These are phyloP conservation scores for Halictus rubicundus DNA, from an alignment of 1,140 invertebrate species.

Conservation along the genomic window DNA sequence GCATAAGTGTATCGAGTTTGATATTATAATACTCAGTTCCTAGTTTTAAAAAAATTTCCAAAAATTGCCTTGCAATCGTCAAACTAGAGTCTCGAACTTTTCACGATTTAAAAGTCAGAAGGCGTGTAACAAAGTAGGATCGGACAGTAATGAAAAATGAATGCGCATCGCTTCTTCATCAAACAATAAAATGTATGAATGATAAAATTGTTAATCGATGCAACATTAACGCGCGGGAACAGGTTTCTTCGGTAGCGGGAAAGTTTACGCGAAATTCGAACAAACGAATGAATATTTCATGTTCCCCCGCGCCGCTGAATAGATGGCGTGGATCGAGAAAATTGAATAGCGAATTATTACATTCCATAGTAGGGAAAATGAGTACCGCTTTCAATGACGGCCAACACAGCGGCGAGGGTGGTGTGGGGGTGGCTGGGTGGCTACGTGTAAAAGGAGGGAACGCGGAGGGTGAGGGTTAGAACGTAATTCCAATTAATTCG, in stretches of 20 bases:
- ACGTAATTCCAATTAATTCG: slow-evolving; percentile 55
- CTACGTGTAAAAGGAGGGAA: not conserved
- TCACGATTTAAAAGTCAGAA: no score
- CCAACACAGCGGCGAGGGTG: not conserved
- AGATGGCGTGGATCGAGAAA: slow-evolving; percentile 37
- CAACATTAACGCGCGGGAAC: no score
- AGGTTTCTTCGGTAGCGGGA: no score
- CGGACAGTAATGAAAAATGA: no score
- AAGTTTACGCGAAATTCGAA: slow-evolving; percentile 14
- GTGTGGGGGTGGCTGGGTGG: not conserved
- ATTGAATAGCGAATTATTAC: slow-evolving; percentile 53
- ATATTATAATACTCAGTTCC: no score
- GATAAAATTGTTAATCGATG: slow-evolving; percentile 11
- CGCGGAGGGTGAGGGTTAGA: slow-evolving; percentile 14
- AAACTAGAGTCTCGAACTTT: no score
- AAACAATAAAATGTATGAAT: not conserved
- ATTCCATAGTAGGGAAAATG: slow-evolving; percentile 37
- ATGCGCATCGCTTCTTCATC: no score
- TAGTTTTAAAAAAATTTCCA: no score
- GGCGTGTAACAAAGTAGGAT: no score
- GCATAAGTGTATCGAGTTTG: no score
- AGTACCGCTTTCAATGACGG: slow-evolving; percentile 36
- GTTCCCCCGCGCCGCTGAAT: slow-evolving; percentile 17
- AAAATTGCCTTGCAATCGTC: no score
- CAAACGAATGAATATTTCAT: slow-evolving; percentile 35